phyloP scores from a whole-genome alignment of 2,113 vertebrate genomes.

The Sardina pilchardus region DNA sequence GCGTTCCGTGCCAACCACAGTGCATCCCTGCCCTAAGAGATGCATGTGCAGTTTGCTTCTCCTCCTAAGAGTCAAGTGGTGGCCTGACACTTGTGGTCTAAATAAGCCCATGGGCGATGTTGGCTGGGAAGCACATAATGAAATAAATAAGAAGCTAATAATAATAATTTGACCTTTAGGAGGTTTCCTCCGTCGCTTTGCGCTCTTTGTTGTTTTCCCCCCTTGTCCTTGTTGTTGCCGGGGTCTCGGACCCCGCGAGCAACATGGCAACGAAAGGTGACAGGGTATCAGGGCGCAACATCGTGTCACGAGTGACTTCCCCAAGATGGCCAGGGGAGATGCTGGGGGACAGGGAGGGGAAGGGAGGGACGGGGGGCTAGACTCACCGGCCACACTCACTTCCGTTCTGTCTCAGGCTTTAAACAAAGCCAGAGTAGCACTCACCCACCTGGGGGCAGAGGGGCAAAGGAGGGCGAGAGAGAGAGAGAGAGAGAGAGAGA shows the following conservation, averaged over 20 bases:
- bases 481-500: neutral
- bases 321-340: conserved; percentile 55
- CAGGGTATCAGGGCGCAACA: conserved; percentile 68
- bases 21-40: neutral
- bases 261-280: conserved; percentile 58
- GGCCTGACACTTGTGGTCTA: conserved; percentile 39
- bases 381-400: conserved; percentile 10
- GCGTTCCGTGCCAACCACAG: neutral
- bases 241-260: conserved; percentile 55
- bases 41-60: neutral
- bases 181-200: conserved; percentile 42
- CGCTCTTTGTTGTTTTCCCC: conserved; percentile 46
- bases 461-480: neutral
- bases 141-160: conserved; percentile 40
- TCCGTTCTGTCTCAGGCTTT: conserved; percentile 39
- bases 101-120: conserved; percentile 57
- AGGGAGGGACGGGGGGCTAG: conserved; percentile 36
- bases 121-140: conserved; percentile 46
- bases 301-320: conserved; percentile 58
- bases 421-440: conserved; percentile 33
- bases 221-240: conserved; percentile 2
- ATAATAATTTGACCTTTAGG: conserved; percentile 67
- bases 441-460: neutral
- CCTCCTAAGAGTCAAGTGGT: conserved; percentile 26
- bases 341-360: conserved; percentile 31